Base-by-base conservation (phyloP, 2,113 vertebrate genomes). In the Clarias magur region DNA sequence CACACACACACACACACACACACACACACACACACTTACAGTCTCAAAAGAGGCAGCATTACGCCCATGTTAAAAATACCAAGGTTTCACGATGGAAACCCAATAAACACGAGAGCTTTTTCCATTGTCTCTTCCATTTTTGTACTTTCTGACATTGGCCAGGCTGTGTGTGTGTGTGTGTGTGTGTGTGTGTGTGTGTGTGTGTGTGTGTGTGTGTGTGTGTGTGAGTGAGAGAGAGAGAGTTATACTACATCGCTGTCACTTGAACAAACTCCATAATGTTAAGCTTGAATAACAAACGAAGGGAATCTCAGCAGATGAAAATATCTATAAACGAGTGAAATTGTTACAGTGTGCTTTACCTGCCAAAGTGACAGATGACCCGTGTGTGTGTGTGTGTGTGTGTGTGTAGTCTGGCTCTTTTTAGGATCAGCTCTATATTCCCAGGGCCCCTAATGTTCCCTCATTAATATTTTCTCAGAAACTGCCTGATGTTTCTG, bases 191-290 rank as follows among this genome's bases (percentile, higher is more conserved):
- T 62, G 83, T 54, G 34, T 48, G 68, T n/a, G 67, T 3, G 67
- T 84, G 48, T 70, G 82, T 84, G 30, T 75, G 84, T 85, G 72
- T 85, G 34, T 78, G 84, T 84, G 72, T 78, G 27, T 62, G 83
- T 54, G 34, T 48, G 68, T n/a, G 67, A 0, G 67, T 9, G 70
- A 10, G 38, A 42, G n/a, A 30, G 53, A 79, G 56, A 30, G 10
- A 34, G 19, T 21, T 59, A 62, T 12, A 80, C 17, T 17, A 34
- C 12, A 7, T 34, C 21, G 30, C 79, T 80, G 56, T 80, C 57
- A 60, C 56, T 80, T 16, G 48, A 80, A 79, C 75, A 79, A 56
- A 4, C 75, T 27, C 25, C 8, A 27, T 59, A 59, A 80, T 59
- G 54, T 56, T 80, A 16, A 80, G 76, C 54, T 57, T 27, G 27